Evolutionary conservation across 1,140 invertebrate genomes (phyloP), one percentile per base, ranked within the genome.

Genomic region (Calycopis cecrops): DNA sequence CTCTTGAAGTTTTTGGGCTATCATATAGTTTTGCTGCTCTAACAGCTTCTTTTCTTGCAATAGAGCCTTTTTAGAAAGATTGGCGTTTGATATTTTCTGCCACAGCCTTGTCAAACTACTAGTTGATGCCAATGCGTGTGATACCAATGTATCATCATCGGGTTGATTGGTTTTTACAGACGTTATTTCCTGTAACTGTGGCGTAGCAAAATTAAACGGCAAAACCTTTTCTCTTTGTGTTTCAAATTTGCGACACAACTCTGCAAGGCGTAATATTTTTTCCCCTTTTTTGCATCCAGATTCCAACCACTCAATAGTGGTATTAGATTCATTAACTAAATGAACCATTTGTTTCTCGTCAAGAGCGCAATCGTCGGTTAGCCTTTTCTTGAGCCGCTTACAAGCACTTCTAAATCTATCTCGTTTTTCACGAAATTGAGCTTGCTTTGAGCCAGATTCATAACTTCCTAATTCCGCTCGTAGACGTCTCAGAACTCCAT

Each of bases 171-270:
- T 59, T 28, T 69, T 65, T n/a, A 67, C 47, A 49, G 57, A 69
- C 17, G 34, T 48, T 57, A 75, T 79, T 17, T 64, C 55, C 52
- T 72, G 75, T 6, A 79, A 83, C 56, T 84, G 74, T n/a, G 90
- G 87, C 35, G 79, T 67, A n/a, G 84, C 68, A 53, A 83, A 77
- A 28, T 87, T 81, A 59, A 91, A 91, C 9, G 85, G 88, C 35
- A 90, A 63, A 53, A 91, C 81, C 64, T 90, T 90, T 71, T 91
- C 91, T 1, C 86, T 73, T 60, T 85, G 75, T 0, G 90, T 90
- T 76, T 91, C 90, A 67, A 88, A 88, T 79, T 90, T 90, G 38
- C 88, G 66, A 58, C 90, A 91, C n/a, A 91, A 73, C 0, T 77
- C 77, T 2, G 87, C 84, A 28, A 91, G 63, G 21, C 88, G 82